Evolutionary conservation across 2,113 vertebrate species (phyloP).

Genomic region (Tragelaphus scriptus): DNA sequence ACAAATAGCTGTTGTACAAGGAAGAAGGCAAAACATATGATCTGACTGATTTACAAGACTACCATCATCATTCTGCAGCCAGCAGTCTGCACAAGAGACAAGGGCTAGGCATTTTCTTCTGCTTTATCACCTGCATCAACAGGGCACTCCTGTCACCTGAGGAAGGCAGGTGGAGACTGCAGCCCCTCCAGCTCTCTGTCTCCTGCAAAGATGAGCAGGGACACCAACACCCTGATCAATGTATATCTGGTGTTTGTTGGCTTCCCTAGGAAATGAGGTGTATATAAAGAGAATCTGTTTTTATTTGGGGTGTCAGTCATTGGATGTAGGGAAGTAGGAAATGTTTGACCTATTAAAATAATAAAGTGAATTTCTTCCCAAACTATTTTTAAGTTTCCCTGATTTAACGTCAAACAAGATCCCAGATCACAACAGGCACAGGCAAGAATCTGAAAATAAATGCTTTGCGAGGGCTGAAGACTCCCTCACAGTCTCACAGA

Average conservation of each 20-base stretch:
- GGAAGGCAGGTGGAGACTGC: background rate
- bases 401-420: background rate
- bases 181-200: background rate
- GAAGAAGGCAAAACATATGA: background rate
- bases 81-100: background rate
- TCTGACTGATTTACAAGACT: background rate
- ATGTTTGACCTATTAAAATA: background rate
- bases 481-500: background rate
- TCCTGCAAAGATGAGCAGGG: background rate
- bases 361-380: background rate
- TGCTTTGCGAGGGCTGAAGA: background rate
- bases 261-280: background rate
- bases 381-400: background rate
- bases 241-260: background rate
- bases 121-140: background rate
- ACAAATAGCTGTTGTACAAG: background rate
- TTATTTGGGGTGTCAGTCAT: background rate
- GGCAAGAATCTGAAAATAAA: background rate
- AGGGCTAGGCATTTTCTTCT: background rate
- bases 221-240: background rate
- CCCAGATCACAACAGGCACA: background rate
- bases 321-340: background rate
- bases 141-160: accelerated
- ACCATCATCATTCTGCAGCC: background rate
- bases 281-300: background rate